phyloP scores from a whole-genome alignment of 2,888 invertebrate genomes.

The Drosophila paranaensis region DNA sequence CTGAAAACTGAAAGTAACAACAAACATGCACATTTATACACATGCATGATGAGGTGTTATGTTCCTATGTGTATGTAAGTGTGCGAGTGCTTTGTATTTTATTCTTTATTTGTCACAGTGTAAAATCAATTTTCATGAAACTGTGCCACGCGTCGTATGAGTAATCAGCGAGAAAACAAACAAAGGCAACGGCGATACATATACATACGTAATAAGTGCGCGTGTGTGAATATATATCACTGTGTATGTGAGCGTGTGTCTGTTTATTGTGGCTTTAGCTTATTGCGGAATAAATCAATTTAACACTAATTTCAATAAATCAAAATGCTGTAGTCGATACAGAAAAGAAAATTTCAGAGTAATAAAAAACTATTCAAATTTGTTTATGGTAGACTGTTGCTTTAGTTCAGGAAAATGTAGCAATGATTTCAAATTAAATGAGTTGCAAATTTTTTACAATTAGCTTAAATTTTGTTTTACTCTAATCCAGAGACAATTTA shows the following conservation, averaged over 20 bases:
- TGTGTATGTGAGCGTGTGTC: neutral
- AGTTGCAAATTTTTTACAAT: too few species aligned
- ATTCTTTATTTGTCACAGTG: slow-evolving; percentile 62
- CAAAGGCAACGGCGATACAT: slow-evolving; percentile 32
- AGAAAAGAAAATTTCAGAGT: slow-evolving; percentile 15
- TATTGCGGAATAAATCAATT: slow-evolving; percentile 69
- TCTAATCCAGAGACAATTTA: too few species aligned
- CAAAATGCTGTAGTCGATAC: slow-evolving; percentile 28
- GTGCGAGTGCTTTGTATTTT: slow-evolving; percentile 6
- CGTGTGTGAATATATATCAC: neutral
- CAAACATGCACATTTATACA: slow-evolving; percentile 23
- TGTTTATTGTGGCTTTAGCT: slow-evolving; percentile 36
- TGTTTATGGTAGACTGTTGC: neutral
- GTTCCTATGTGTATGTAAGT: slow-evolving; percentile 10
- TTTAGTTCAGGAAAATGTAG: neutral
- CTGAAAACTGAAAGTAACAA: slow-evolving; percentile 54
- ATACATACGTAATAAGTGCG: slow-evolving; percentile 45
- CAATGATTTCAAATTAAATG: too few species aligned
- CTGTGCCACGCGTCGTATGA: slow-evolving; percentile 67
- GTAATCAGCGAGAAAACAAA: slow-evolving; percentile 70
- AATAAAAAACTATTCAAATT: slow-evolving; percentile 4
- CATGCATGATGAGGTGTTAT: slow-evolving; percentile 14
- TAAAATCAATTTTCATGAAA: slow-evolving; percentile 80
- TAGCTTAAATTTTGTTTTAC: too few species aligned
- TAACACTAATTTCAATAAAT: slow-evolving; percentile 66